Evolutionary conservation across 1,140 invertebrate species (phyloP).

Genomic region (Adoxophyes honmai): DNA sequence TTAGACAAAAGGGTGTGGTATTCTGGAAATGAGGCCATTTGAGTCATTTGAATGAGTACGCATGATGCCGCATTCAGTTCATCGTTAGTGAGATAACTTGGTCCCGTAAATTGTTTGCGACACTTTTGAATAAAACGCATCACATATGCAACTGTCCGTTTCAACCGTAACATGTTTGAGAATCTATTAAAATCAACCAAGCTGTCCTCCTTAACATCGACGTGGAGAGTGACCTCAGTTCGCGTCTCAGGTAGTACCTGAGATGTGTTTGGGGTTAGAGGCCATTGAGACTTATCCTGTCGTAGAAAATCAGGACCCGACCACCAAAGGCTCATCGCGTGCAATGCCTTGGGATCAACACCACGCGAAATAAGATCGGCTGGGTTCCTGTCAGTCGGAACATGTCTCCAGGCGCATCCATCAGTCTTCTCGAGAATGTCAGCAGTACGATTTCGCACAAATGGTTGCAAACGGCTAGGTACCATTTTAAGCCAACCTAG

Average conservation of each 20-base stretch:
- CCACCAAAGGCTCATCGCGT: not conserved
- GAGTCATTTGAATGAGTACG: not conserved
- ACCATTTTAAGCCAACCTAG: not conserved
- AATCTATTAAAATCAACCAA: no score
- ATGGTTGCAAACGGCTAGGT: not conserved
- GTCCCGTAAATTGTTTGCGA: no score
- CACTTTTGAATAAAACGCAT: no score
- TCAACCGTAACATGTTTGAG: no score
- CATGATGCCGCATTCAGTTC: no score
- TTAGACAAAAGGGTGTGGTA: conserved; percentile 19
- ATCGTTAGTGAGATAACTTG: no score
- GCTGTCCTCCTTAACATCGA: no score
- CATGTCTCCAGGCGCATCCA: not conserved
- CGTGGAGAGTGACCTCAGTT: no score
- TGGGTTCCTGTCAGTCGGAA: not conserved
- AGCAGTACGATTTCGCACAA: not conserved
- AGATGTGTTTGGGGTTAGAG: not conserved
- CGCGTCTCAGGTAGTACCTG: no score
- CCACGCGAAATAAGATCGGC: not conserved
- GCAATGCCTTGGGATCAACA: not conserved
- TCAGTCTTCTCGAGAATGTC: not conserved
- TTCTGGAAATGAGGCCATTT: conserved; percentile 24
- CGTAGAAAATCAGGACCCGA: not conserved
- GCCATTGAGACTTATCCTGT: not conserved
- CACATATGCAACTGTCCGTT: no score